These are phyloP conservation scores for Gadopsis marmoratus DNA, from an alignment of 2,797 vertebrate genomes.

Conservation along the genomic window DNA sequence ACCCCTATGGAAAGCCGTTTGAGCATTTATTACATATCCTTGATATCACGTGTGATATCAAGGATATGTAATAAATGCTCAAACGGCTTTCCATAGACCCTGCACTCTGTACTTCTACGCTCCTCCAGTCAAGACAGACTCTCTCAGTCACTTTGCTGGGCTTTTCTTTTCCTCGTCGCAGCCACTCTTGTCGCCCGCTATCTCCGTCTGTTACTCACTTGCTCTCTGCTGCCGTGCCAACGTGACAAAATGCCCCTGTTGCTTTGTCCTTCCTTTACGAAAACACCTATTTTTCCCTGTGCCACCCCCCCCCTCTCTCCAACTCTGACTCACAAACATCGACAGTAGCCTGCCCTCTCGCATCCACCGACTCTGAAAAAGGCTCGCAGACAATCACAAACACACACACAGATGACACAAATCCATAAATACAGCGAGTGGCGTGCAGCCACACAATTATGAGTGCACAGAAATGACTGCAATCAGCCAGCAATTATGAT, in stretches of 20 bases:
- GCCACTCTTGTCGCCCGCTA: conserved; percentile 22
- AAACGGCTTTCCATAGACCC: background rate
- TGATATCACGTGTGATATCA: too few species aligned
- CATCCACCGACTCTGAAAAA: conserved; percentile 34
- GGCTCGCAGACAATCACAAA: conserved; percentile 20
- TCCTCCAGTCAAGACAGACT: conserved; percentile 34
- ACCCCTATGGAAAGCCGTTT: background rate
- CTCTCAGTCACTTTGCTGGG: conserved; percentile 33
- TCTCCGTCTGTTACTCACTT: conserved; percentile 38
- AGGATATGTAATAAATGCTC: too few species aligned
- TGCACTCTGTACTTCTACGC: background rate
- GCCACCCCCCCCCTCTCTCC: background rate
- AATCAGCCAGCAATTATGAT: conserved; percentile 71
- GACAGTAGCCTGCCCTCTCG: conserved; percentile 14
- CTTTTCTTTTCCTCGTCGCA: conserved; percentile 11
- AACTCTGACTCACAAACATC: conserved; percentile 30
- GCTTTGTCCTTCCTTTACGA: conserved; percentile 39
- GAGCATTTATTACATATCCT: too few species aligned
- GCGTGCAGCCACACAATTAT: conserved; percentile 27
- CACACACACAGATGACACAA: conserved; percentile 5
- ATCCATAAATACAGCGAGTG: conserved; percentile 26
- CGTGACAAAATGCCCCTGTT: conserved; percentile 21
- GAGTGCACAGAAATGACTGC: conserved; percentile 68
- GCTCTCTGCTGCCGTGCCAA: conserved; percentile 26
- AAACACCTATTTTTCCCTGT: conserved; percentile 33